Conservation (phyloP, 2,888 invertebrate genomes). For the Catocala fraxini region DNA sequence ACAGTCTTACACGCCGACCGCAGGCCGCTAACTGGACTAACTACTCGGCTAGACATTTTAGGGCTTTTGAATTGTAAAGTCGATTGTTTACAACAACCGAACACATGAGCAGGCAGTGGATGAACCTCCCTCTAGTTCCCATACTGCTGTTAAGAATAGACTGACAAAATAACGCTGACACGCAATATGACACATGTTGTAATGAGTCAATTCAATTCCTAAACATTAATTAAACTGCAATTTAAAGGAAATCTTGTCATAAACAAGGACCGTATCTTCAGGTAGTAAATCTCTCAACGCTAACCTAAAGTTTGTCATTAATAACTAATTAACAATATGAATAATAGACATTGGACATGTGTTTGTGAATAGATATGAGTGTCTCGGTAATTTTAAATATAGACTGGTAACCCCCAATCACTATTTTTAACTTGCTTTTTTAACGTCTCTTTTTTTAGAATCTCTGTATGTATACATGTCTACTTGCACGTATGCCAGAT, state of each 20-base stretch:
- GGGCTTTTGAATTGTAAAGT: neutral
- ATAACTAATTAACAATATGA: conserved; percentile 31
- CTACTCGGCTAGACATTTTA: too few species aligned
- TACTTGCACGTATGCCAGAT: neutral
- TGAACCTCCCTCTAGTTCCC: too few species aligned
- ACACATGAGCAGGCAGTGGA: too few species aligned
- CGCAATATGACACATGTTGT: too few species aligned
- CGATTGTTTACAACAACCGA: neutral
- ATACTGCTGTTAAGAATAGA: too few species aligned
- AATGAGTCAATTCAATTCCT: too few species aligned
- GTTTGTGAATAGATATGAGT: conserved; percentile 30
- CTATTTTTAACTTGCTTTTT: conserved; percentile 40
- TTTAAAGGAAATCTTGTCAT: neutral
- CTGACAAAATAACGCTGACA: too few species aligned
- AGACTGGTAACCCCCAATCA: conserved; percentile 48
- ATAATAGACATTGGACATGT: conserved; percentile 32
- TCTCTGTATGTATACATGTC: conserved; percentile 5
- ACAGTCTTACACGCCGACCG: too few species aligned
- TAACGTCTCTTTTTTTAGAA: conserved; percentile 20
- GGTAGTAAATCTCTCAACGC: conserved; percentile 23
- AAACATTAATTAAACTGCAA: neutral
- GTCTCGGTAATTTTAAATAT: conserved; percentile 42
- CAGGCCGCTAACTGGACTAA: too few species aligned
- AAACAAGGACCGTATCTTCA: conserved; percentile 18
- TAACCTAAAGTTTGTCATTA: conserved; percentile 22